Percentiles rank a stretch among this genome's conserved stretches.
These are phyloP conservation scores for Proales similis DNA, from an alignment of 1,140 invertebrate genomes.

Conservation along the genomic window DNA sequence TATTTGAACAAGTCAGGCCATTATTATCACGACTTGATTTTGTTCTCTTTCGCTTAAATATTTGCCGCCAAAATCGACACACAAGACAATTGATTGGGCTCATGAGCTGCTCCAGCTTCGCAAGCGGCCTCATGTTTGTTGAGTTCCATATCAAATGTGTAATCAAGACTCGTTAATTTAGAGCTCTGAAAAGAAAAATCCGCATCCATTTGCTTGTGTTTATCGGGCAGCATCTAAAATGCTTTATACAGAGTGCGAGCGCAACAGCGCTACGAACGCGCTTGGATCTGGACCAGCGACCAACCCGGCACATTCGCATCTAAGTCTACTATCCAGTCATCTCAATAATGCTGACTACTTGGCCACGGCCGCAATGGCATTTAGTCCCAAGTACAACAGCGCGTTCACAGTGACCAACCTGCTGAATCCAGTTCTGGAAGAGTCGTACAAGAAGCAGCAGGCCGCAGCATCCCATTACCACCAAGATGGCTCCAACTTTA, in stretches of 20 bases:
- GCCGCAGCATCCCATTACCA: not conserved
- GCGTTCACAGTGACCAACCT: constrained; percentile 31
- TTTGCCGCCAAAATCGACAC: too few relatives aligned
- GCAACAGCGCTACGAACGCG: not conserved
- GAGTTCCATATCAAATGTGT: too few relatives aligned
- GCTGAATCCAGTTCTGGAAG: constrained; percentile 26
- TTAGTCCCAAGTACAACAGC: constrained; percentile 35
- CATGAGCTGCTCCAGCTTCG: too few relatives aligned
- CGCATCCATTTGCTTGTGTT: not conserved
- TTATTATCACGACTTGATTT: too few relatives aligned
- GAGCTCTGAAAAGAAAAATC: too few relatives aligned
- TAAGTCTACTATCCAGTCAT: constrained; percentile 25
- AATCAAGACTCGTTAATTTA: too few relatives aligned
- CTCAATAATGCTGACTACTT: constrained; percentile 14
- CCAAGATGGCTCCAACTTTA: not conserved
- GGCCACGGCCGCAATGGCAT: constrained; percentile 2
- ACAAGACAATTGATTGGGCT: too few relatives aligned
- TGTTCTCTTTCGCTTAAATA: too few relatives aligned
- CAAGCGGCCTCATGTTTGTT: too few relatives aligned
- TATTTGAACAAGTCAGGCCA: too few relatives aligned
- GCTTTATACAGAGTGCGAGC: constrained; percentile 20
- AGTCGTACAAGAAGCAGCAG: constrained; percentile 31
- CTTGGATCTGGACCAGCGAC: not conserved
- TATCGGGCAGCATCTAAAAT: not conserved
- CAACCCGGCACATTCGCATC: not conserved